Conservation (phyloP, 2,113 vertebrate species). For the Anser brachyrhynchus region DNA sequence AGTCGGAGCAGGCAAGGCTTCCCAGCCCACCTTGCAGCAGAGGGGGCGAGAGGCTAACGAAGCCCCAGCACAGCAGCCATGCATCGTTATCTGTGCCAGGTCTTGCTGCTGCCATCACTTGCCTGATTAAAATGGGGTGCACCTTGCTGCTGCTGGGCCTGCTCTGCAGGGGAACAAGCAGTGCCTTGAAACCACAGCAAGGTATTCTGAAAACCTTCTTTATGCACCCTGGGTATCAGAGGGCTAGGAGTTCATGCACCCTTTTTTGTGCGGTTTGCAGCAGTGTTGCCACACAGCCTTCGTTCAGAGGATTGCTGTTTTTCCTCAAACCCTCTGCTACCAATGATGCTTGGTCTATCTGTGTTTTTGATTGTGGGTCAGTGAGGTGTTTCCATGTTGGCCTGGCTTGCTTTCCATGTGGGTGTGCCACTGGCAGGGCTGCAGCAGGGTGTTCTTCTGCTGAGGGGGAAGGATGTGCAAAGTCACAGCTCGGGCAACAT, state of each 20-base stretch:
- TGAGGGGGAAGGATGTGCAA: background rate
- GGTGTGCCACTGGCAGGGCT: too few species aligned
- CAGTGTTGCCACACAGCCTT: fast-evolving
- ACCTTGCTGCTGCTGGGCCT: fast-evolving
- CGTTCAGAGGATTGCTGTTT: background rate
- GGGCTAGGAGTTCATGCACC: fast-evolving
- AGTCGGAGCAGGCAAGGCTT: background rate
- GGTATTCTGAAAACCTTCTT: background rate
- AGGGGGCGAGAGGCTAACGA: background rate
- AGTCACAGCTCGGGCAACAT: background rate
- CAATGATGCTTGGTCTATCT: background rate
- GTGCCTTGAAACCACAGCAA: background rate
- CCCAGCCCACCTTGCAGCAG: fast-evolving
- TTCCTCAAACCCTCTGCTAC: background rate
- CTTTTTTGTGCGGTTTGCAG: background rate
- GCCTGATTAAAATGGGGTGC: background rate
- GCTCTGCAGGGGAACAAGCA: background rate
- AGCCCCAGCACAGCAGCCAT: background rate
- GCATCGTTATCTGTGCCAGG: fast-evolving
- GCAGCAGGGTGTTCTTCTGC: too few species aligned
- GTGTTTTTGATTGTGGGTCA: background rate
- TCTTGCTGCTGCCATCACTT: background rate
- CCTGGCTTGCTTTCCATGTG: background rate
- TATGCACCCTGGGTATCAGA: fast-evolving
- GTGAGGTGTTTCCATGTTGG: background rate